phyloP scores from a whole-genome alignment of 2,888 invertebrate species.

The Megamerina dolium region DNA sequence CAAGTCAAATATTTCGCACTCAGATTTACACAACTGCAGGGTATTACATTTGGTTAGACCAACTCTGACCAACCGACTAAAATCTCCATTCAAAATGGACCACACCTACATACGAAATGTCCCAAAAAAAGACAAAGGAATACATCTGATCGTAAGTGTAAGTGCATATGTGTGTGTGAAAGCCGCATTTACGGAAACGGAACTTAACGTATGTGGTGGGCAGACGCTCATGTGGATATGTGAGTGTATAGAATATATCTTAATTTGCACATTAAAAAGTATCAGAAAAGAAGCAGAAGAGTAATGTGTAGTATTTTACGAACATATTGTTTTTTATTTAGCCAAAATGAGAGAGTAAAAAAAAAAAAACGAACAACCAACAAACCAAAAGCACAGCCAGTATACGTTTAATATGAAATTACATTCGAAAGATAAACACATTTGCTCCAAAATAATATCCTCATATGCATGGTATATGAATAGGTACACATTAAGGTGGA shows the following conservation, averaged over 20 bases:
- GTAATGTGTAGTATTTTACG: conserved; percentile 7
- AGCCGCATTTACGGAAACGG: too few species aligned
- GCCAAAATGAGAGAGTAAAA: neutral
- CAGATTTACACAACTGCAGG: neutral
- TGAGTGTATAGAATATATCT: conserved; percentile 3
- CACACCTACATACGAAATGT: too few species aligned
- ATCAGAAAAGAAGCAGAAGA: too few species aligned
- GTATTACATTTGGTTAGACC: neutral
- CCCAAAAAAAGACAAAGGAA: neutral
- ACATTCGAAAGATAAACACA: conserved; percentile 25
- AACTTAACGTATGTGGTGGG: conserved; percentile 7
- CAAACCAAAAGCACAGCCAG: neutral
- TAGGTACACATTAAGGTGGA: too few species aligned
- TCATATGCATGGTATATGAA: too few species aligned
- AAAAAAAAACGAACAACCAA: neutral
- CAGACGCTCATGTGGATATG: neutral
- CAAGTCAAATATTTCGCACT: too few species aligned
- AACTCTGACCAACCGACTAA: neutral
- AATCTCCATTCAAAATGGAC: too few species aligned
- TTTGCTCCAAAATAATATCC: too few species aligned
- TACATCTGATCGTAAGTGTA: neutral
- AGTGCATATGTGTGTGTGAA: too few species aligned
- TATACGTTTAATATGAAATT: conserved; percentile 23
- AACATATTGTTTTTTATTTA: conserved; percentile 12
- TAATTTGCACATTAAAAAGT: too few species aligned